Base-by-base conservation (phyloP, 2,797 vertebrate genomes). In the Geotrypetes seraphini region DNA sequence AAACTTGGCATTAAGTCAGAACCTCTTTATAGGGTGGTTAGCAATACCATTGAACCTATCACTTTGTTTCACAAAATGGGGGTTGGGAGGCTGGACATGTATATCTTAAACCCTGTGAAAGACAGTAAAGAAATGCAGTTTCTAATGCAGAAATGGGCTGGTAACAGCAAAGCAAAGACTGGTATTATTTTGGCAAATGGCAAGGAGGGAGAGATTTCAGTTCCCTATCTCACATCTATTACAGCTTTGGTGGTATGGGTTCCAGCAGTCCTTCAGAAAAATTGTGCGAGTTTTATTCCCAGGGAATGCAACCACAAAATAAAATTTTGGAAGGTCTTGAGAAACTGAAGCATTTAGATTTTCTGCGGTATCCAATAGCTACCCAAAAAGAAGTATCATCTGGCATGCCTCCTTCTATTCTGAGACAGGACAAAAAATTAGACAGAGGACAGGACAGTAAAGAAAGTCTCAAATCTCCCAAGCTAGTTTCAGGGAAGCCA, bases 71-170 rank as follows among this genome's bases (percentile, higher is more conserved):
- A 98, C 71, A 98, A 99, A 61, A 88, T 98, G 49, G 96, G 96
- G 5, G 96, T 97, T 34, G 96, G 96, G 8, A 91, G 89, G 49
- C 63, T 99, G 64, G 96, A 98, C 64, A 97, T 99, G 94, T 99
- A 97, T 8, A 53, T 99, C 36, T 69, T 99, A 43, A 98, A 98
- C 50, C 96, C 96, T 8, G 90, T 97, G 12, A 97, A 96, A 48
- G 96, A 98, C 57, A 97, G 94, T 78, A 99, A 99, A 63, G 96
- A 98, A 75, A 98, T 98, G 96, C 95, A 97, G 50, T 98, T 99
- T 59, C 84, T 99, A 17, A 97, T 99, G 95, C 95, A 99, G 47
- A 97, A 97, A 59, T 99, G 96, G 96, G 86, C 92, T 11, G 96
- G 96, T 10, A 98, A 98, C 46, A 98, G 96, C 67, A 99, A 99